Conservation (phyloP, 2,113 vertebrate species). For the Alaudala cheleensis region DNA sequence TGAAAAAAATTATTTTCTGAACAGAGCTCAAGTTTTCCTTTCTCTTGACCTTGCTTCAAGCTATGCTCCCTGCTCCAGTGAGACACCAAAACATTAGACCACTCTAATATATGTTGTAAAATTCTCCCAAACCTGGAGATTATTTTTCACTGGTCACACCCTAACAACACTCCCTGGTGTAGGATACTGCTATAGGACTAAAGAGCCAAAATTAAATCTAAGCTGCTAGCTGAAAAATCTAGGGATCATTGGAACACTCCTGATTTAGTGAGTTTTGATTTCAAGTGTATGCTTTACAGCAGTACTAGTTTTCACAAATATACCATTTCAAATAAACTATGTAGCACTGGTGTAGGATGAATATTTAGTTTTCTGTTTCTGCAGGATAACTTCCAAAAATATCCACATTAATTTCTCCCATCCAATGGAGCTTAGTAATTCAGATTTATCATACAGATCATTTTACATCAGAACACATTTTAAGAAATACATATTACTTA, state of each 20-base stretch:
- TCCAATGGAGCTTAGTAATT: not conserved
- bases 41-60: not conserved
- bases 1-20: not conserved
- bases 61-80: not conserved
- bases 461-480: not conserved
- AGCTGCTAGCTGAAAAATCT: not conserved
- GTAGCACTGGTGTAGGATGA: not conserved
- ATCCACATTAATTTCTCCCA: not conserved
- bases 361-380: not conserved
- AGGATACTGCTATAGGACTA: not conserved
- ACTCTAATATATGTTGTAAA: not conserved
- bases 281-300: not conserved
- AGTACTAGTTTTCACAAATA: not conserved
- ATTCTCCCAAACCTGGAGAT: not conserved
- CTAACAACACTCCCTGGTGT: not conserved
- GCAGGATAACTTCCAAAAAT: not conserved
- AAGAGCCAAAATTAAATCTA: not conserved
- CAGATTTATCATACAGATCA: not conserved
- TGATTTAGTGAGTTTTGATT: not conserved
- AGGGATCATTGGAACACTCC: not conserved
- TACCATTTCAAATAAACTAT: not conserved
- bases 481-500: not conserved
- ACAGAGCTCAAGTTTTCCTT: not conserved
- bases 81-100: not conserved
- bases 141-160: not conserved